Evolutionary conservation across 2,888 invertebrate genomes (phyloP).

Genomic region (Brenthis ino): DNA sequence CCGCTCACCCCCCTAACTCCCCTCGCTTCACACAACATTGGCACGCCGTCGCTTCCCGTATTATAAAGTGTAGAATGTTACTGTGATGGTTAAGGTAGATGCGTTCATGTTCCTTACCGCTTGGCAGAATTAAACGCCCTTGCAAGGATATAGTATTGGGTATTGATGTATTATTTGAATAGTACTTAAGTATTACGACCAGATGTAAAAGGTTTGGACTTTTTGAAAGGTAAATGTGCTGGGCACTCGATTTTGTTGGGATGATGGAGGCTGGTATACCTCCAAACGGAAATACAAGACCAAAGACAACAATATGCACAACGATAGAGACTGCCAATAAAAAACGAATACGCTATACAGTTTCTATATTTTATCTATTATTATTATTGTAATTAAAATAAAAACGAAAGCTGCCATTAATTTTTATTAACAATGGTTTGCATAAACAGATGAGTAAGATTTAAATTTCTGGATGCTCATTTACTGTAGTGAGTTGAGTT

Average conservation of each 20-base stretch:
- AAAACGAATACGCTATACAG: constrained; percentile 46
- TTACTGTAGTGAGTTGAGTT: constrained; percentile 80
- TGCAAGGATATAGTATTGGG: neutral
- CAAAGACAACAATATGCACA: constrained; percentile 49
- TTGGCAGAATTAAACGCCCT: constrained; percentile 27
- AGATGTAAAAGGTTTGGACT: constrained; percentile 22
- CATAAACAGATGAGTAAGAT: constrained; percentile 46
- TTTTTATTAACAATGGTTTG: constrained; percentile 54
- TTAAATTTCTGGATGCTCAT: constrained; percentile 76
- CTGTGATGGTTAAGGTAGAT: constrained; percentile 5
- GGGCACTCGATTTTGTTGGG: constrained; percentile 28
- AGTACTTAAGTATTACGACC: constrained; percentile 33
- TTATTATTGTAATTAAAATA: constrained; percentile 43
- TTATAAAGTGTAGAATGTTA: constrained; percentile 49
- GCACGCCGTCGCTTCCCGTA: constrained; percentile 60
- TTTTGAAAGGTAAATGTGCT: constrained; percentile 32
- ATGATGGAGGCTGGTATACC: constrained; percentile 37
- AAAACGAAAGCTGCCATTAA: constrained; percentile 65
- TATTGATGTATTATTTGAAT: constrained; percentile 16
- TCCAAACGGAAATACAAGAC: constrained; percentile 44
- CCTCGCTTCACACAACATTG: constrained; percentile 51
- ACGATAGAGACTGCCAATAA: constrained; percentile 59
- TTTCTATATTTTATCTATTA: constrained; percentile 64
- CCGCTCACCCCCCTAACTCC: constrained; percentile 69
- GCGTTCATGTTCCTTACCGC: constrained; percentile 28